Conservation (phyloP, 35 echinoderm and acorn worm species). For the Ophiothrix spiculata region DNA sequence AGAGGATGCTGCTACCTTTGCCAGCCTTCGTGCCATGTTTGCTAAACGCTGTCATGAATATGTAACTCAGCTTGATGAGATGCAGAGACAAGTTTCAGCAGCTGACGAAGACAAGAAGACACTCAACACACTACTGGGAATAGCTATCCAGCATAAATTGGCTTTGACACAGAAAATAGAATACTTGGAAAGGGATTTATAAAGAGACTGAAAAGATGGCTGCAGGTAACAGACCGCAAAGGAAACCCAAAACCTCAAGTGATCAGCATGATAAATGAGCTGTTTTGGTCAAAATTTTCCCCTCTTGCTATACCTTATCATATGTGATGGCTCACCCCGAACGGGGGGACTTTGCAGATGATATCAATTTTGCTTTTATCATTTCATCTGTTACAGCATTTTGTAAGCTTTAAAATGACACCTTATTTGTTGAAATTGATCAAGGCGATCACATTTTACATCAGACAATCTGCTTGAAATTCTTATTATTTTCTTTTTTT, state of each 20-base stretch:
- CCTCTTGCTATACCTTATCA: too few relatives aligned
- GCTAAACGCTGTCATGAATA: conserved; percentile 91
- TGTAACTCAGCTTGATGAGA: conserved; percentile 94
- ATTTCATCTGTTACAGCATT: too few relatives aligned
- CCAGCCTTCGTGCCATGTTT: conserved; percentile 93
- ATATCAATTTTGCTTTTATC: too few relatives aligned
- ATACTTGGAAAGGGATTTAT: conserved; percentile 70
- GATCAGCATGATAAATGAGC: too few relatives aligned
- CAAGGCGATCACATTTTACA: too few relatives aligned
- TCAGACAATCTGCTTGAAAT: too few relatives aligned
- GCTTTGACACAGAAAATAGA: conserved; percentile 91
- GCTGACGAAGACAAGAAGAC: conserved; percentile 98
- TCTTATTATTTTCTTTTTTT: too few relatives aligned
- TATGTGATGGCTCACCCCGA: too few relatives aligned
- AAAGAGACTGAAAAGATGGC: conserved; percentile 62
- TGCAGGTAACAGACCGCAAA: conserved; percentile 17
- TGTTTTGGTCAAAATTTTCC: too few relatives aligned
- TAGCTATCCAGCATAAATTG: conserved; percentile 98
- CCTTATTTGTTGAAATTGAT: too few relatives aligned
- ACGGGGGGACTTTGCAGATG: too few relatives aligned
- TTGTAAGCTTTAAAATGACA: too few relatives aligned
- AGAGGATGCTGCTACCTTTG: conserved; percentile 87
- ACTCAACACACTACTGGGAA: conserved; percentile 86
- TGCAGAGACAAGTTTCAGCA: conserved; percentile 72
- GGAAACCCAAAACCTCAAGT: conserved; percentile 61